phyloP scores from a whole-genome alignment of 2,113 vertebrate species.

The Prionailurus bengalensis region DNA sequence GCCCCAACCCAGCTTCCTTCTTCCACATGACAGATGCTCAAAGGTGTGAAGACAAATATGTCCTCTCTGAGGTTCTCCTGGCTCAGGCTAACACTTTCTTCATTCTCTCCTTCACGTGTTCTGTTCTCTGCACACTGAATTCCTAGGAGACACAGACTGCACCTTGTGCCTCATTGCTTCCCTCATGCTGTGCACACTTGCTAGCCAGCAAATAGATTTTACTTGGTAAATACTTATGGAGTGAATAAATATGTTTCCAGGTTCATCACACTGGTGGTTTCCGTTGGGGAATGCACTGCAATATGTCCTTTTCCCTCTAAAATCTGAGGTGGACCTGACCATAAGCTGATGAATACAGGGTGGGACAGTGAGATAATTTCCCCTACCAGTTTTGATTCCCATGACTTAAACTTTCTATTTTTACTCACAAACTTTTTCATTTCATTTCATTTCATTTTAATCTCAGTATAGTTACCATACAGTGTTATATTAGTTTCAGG shows the following conservation, averaged over 20 bases:
- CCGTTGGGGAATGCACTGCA: neutral
- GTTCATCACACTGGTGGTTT: neutral
- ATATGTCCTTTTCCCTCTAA: neutral
- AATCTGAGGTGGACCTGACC: neutral
- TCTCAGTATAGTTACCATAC: neutral
- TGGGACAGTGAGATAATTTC: neutral
- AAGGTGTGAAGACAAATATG: neutral
- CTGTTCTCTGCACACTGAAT: neutral
- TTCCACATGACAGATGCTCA: neutral
- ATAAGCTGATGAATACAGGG: neutral
- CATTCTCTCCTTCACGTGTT: neutral
- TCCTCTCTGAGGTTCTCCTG: neutral
- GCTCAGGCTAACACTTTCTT: neutral
- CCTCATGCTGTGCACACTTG: neutral
- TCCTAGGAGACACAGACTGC: neutral
- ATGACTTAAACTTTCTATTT: conserved; percentile 8
- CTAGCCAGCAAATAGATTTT: neutral
- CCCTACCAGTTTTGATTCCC: neutral
- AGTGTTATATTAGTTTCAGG: neutral
- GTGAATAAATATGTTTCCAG: neutral
- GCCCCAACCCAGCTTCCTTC: neutral
- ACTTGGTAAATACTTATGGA: neutral
- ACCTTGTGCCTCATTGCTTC: neutral
- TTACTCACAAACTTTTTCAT: neutral
- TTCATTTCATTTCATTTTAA: neutral